Conservation (phyloP, 1,140 invertebrate species). For the Tetraneura akinire region DNA sequence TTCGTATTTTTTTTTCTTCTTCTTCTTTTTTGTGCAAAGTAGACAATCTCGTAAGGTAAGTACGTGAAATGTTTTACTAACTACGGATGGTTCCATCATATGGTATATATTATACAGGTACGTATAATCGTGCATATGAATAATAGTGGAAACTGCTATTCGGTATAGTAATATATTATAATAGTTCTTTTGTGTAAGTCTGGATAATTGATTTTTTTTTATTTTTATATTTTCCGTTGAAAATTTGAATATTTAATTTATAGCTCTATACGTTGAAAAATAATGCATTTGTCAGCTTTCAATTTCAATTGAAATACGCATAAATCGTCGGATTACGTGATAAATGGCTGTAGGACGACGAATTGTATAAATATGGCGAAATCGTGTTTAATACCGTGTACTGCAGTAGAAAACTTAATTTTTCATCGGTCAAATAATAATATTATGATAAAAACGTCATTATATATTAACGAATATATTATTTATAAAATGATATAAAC, state of each 20-base stretch:
- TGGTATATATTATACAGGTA: neutral
- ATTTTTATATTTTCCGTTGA: constrained; percentile 26
- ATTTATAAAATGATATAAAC: neutral
- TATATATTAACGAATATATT: neutral
- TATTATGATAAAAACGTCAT: neutral
- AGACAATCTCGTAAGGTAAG: constrained; percentile 34
- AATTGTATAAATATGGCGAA: neutral
- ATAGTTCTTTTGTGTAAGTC: neutral
- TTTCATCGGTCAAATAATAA: neutral
- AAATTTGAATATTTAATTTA: constrained; percentile 16
- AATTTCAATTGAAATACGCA: constrained; percentile 29
- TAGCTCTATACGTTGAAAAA: neutral
- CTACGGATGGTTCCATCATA: neutral
- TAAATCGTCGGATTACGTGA: constrained; percentile 1
- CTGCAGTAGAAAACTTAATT: neutral
- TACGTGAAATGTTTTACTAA: constrained; percentile 21
- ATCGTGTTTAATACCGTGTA: neutral
- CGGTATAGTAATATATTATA: neutral
- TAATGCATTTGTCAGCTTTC: constrained; percentile 43
- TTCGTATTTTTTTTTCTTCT: neutral
- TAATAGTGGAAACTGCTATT: neutral
- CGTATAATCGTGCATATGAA: too few relatives aligned
- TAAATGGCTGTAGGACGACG: neutral
- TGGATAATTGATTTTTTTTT: neutral
- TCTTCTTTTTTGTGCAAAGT: constrained; percentile 14